Evolutionary conservation across 2,888 invertebrate genomes (phyloP).

Genomic region (Dorcus parallelipipedus): DNA sequence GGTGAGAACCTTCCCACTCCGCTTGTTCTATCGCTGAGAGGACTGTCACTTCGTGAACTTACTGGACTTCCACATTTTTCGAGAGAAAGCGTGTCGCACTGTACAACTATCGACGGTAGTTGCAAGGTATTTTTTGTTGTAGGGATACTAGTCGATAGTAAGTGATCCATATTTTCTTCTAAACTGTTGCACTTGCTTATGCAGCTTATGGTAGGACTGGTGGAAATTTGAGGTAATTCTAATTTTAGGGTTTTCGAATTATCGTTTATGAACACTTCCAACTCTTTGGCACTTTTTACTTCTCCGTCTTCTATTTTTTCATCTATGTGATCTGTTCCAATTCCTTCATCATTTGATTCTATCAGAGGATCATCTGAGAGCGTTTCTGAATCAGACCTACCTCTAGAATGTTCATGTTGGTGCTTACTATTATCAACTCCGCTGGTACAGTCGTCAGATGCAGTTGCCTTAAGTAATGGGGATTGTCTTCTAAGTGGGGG

Average conservation of each 20-base stretch:
- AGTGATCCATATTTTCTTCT: conserved; percentile 52
- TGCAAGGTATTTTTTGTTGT: conserved; percentile 51
- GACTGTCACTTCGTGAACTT: conserved; percentile 76
- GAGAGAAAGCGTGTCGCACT: conserved; percentile 51
- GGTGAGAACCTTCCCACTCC: conserved; percentile 67
- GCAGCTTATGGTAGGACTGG: conserved; percentile 48
- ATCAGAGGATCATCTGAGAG: conserved; percentile 67
- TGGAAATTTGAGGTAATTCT: conserved; percentile 50
- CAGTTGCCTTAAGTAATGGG: conserved; percentile 61
- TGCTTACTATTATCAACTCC: conserved; percentile 44
- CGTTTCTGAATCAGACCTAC: conserved; percentile 71
- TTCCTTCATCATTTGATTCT: conserved; percentile 75
- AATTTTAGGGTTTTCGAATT: conserved; percentile 45
- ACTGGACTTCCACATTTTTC: conserved; percentile 66
- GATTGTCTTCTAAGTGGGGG: conserved; percentile 52
- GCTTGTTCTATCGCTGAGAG: conserved; percentile 67
- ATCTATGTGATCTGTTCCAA: conserved; percentile 67
- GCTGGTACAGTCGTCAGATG: conserved; percentile 31
- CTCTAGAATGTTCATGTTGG: conserved; percentile 54
- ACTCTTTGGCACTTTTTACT: conserved; percentile 63
- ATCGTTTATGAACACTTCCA: conserved; percentile 51
- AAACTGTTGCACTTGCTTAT: conserved; percentile 58
- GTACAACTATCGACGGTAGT: conserved; percentile 61
- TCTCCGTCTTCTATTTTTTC: conserved; percentile 72
- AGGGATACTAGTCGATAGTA: conserved; percentile 29